phyloP scores from a whole-genome alignment of 2,113 vertebrate species.

The Labeo rohita region DNA sequence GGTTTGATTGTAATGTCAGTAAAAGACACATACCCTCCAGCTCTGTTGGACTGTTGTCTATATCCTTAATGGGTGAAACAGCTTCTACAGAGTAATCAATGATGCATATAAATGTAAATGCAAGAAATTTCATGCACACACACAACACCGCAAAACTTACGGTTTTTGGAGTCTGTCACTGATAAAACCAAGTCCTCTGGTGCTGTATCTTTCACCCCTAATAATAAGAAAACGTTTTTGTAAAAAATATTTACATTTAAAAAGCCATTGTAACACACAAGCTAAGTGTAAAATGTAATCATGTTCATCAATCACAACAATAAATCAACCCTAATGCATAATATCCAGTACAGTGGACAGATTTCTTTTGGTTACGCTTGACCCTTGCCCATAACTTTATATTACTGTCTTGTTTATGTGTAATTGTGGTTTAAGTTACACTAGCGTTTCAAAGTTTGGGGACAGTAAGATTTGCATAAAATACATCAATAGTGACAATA shows the following conservation, averaged over 20 bases:
- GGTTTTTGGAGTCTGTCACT: slow-evolving; percentile 1
- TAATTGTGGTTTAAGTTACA: no score
- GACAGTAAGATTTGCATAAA: no score
- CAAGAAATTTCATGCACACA: not conserved
- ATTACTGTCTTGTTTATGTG: no score
- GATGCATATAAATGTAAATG: not conserved
- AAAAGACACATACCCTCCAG: slow-evolving; percentile 1
- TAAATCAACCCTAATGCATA: no score
- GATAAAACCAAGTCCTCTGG: not conserved
- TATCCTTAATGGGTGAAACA: not conserved
- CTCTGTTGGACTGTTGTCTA: not conserved
- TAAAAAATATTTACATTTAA: not conserved
- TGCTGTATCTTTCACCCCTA: not conserved
- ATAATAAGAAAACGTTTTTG: not conserved
- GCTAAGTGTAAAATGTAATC: no score
- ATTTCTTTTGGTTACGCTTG: no score
- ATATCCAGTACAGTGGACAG: no score
- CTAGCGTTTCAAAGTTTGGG: not conserved
- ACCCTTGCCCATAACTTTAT: no score
- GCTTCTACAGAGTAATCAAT: not conserved
- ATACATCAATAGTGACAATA: no score
- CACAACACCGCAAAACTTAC: not conserved
- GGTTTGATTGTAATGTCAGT: not conserved
- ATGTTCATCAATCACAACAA: not conserved
- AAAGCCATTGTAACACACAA: not conserved